Evolutionary conservation across 2,888 invertebrate genomes (phyloP), one percentile per base, ranked within the genome.

Genomic region (Oligia fasciuncula): DNA sequence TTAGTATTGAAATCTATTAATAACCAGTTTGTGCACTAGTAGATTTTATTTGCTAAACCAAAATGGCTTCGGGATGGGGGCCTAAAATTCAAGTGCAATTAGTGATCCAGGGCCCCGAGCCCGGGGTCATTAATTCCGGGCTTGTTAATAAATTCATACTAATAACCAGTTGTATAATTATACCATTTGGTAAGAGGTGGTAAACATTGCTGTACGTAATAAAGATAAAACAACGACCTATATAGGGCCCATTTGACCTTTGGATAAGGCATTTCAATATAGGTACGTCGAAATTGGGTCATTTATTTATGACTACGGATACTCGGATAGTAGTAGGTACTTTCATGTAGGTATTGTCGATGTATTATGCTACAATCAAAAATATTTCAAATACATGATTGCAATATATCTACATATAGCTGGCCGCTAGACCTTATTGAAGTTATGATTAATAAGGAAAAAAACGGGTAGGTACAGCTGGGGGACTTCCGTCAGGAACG

Each of bases 211-310:
- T 35, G 35, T 43, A 60, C 51, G 71, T 49, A 40, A 46, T 54
- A 60, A 46, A 71, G 71, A 83, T 83, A 81, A 78, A 65, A 69
- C 51, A 29, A 60, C 60, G 51, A 74, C 70, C 65, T 67, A 40
- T 17, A 65, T 54, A 83, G 81, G 81, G 85, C 54, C 35, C 43
- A 51, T 71, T 65, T 75, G 68, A 72, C 75, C 85, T 85, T 85
- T 81, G 51, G 85, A 75, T 83, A 72, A 75, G 49, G 29, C 40
- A 73, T 76, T 60, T 62, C 23, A 35, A 85, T 81, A 72, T 40
- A 29, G 29, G 29, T 29, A n/a, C 40, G 14, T 51, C 13, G 29
- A 60, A 76, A 72, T 76, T 81, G 46, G 69, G 68, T 68, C 65
- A 71, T 63, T 57, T 70, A 43, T 54, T 67, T 46, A 63, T 35